Evolutionary conservation across 1,140 invertebrate species (phyloP), one percentile per base, ranked within the genome.

Genomic region (Lamellibrachia luymesi): DNA sequence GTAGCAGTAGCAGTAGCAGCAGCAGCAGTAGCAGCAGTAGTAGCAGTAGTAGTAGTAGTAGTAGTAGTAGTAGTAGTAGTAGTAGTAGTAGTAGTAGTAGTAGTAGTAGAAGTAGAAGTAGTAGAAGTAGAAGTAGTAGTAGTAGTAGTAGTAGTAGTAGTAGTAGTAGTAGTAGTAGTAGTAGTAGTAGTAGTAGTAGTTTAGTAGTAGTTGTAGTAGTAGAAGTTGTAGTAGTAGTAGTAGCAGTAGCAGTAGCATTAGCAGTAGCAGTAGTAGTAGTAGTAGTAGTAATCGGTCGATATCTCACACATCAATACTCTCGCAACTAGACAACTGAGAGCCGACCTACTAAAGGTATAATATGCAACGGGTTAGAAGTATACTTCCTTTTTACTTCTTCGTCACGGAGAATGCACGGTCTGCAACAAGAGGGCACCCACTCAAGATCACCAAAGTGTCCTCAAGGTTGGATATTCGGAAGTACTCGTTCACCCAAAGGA

Each of bases 11-110:
- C 13, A 13, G 52, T 13, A 56, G 52, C 52, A 56, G 92, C n/a
- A 50, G 56, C 64, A 90, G 51, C 50, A 80, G 64, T 80, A 80
- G 92, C 50, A 52, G 64, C 25, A 56, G 90, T 92, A 92, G 90
- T n/a, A 27, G 93, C 49, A 51, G 92, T 50, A 52, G 64, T n/a
- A 91, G 22, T 93, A 27, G 22, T 92, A 92, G 91, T 51, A 56
- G 38, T 92, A 27, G 38, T 92, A 51, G 51, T 50, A 50, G 51
- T 49, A 49, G 49, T 52, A 92, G 91, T 51, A 50, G 91, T 51
- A 91, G 89, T 93, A 27, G 38, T 92, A 92, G 91, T 51, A 56
- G 80, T 92, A 22, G 89, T 92, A 51, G 38, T 92, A n/a, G 25
- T 92, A 92, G 25, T 52, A 92, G 27, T 92, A 50, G 27, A 6